These are phyloP conservation scores for Australoheros facetus DNA, from an alignment of 2,797 vertebrate genomes.

Conservation along the genomic window DNA sequence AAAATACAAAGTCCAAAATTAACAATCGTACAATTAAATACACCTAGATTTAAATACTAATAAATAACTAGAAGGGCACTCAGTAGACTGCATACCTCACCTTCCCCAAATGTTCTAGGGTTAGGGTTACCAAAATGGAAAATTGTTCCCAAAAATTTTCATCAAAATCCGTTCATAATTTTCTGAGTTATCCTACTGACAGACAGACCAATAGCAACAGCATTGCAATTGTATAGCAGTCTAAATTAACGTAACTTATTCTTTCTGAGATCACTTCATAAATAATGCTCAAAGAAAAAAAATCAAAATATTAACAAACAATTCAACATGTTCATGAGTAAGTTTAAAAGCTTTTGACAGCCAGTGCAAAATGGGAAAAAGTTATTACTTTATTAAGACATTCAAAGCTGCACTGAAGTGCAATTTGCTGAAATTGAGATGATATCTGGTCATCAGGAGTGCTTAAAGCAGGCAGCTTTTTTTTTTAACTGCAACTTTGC, in stretches of 20 bases:
- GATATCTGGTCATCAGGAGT: neutral
- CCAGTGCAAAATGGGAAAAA: neutral
- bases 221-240: constrained; percentile 6
- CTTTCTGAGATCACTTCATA: constrained; percentile 27
- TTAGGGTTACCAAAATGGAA: too few relatives aligned
- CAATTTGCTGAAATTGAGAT: constrained; percentile 30
- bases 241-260: neutral
- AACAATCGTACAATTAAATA: constrained; percentile 2
- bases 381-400: constrained; percentile 7
- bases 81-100: too few relatives aligned
- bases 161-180: too few relatives aligned
- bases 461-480: constrained; percentile 1
- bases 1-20: neutral
- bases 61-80: constrained; percentile 1
- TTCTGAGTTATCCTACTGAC: too few relatives aligned
- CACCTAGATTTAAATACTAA: neutral
- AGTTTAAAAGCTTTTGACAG: constrained; percentile 24
- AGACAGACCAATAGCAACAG: constrained; percentile 26
- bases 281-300: constrained; percentile 22
- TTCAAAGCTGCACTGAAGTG: constrained; percentile 29
- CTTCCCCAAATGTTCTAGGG: too few relatives aligned
- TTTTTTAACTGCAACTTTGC: constrained; percentile 3
- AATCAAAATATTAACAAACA: neutral
- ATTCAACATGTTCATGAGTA: too few relatives aligned
- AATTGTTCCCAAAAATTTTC: too few relatives aligned